Conservation (phyloP, 2,797 vertebrate genomes). For the Centroberyx gerrardi region DNA sequence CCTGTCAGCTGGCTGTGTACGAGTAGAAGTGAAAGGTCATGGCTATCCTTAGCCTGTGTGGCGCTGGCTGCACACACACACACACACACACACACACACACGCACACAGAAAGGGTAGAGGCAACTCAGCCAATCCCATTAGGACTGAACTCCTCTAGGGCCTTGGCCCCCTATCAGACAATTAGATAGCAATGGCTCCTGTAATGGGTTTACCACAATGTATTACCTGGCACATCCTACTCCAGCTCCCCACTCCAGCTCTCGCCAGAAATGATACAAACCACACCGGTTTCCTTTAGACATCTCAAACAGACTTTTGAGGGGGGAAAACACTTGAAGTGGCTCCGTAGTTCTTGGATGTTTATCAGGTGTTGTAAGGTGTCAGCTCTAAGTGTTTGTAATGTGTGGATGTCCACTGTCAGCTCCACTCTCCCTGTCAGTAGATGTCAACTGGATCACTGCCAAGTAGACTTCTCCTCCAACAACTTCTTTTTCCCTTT, state of each 20-base stretch:
- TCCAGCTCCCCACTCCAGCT: constrained; percentile 22
- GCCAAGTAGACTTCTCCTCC: constrained; percentile 38
- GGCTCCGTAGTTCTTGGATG: constrained; percentile 3
- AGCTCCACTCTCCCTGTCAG: constrained; percentile 51
- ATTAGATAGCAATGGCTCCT: constrained; percentile 82
- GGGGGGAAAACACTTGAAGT: not conserved
- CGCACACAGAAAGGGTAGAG: not conserved
- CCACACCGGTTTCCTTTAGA: constrained; percentile 27
- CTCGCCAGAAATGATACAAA: constrained; percentile 14
- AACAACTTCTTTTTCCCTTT: constrained; percentile 43
- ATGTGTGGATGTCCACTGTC: constrained; percentile 55
- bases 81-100: not conserved
- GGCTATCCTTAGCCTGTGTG: constrained; percentile 23
- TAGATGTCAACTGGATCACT: constrained; percentile 47
- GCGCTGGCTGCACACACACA: constrained; percentile 19
- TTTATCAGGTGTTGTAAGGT: constrained; percentile 55
- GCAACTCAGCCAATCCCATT: constrained; percentile 78
- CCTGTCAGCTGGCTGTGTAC: constrained; percentile 26
- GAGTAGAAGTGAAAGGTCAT: constrained; percentile 32
- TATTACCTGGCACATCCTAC: constrained; percentile 71
- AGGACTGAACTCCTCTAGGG: constrained; percentile 74
- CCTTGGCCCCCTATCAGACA: constrained; percentile 78
- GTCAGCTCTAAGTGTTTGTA: constrained; percentile 43
- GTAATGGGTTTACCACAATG: constrained; percentile 81
- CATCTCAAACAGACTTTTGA: constrained; percentile 3